A percentile compares a stretch with the other conserved stretches of the same genome.
phyloP scores from a whole-genome alignment of 2,113 vertebrate genomes.

The Tragelaphus buxtoni region DNA sequence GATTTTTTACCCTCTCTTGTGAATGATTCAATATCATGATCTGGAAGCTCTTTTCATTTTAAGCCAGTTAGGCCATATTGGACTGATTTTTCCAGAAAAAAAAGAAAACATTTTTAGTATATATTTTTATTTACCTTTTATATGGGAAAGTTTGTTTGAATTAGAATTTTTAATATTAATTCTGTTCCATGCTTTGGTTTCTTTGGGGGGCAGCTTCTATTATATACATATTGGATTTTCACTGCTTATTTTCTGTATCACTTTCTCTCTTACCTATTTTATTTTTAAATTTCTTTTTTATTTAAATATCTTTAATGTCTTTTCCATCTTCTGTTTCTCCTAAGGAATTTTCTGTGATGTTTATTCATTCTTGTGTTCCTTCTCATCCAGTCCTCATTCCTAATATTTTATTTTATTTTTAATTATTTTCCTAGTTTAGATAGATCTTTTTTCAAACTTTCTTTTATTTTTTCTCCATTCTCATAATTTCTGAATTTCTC shows the following conservation, averaged over 20 bases:
- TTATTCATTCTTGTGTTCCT: not conserved
- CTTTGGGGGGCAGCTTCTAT: not conserved
- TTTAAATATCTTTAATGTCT: not conserved
- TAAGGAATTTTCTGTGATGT: not conserved
- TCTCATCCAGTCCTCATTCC: not conserved
- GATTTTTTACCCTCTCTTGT: not conserved
- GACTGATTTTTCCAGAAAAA: not conserved
- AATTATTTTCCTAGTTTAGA: constrained; percentile 6
- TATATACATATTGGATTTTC: not conserved
- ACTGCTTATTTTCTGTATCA: not conserved
- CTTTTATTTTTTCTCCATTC: not conserved
- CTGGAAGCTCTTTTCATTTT: not conserved
- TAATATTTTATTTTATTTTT: constrained; percentile 15
- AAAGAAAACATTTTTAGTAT: not conserved
- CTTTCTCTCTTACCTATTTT: not conserved
- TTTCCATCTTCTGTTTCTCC: not conserved
- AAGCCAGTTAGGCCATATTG: not conserved
- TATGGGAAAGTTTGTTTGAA: not conserved
- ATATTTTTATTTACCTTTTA: not conserved
- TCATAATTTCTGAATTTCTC: not conserved
- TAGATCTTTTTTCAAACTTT: not conserved
- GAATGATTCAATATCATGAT: not conserved
- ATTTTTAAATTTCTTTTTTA: not conserved
- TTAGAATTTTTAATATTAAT: constrained; percentile 4
- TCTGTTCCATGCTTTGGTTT: not conserved